Evolutionary conservation across 1,140 invertebrate genomes (phyloP), one percentile per base, ranked within the genome.

Genomic region (Pissodes strobi): DNA sequence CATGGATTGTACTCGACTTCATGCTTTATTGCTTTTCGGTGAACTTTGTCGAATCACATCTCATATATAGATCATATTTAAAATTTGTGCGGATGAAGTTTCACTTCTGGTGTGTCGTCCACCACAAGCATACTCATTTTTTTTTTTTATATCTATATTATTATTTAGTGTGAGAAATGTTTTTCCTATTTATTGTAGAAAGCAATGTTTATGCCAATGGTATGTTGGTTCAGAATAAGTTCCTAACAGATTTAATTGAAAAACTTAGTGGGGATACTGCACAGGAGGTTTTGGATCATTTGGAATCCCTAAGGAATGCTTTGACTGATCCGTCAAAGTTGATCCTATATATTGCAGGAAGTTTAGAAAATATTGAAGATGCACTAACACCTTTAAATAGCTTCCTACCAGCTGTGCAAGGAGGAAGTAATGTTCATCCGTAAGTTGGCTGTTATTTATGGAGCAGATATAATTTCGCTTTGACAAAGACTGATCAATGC

Each of bases 141-240:
- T 5, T 30, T 6, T 12, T 5, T 12, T 6, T 30, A 30, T 30
- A 6, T 12, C 27, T 30, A 6, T 30, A 12, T 12, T 12, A 5
- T 30, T 5, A 30, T 30, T 30, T 30, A 30, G 4, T 30, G 12
- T 27, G 10, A n/a, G n/a, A n/a, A n/a, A n/a, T n/a, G n/a, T n/a
- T n/a, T n/a, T n/a, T n/a, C n/a, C n/a, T 15, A 41, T 6, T 22
- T 46, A 72, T 80, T 75, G 49, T 78, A 86, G 90, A 91, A 58
- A 91, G 86, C 69, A 95, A 94, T 76, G 78, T 87, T 61, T 85
- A 86, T 71, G 80, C 84, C 49, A 83, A 82, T 43, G 88, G 86
- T 52, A 83, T 93, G 61, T 74, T 94, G 9, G 81, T 87, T 0
- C 93, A 95, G 72, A 86, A 89, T 39, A 86, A 85, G 49, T 94